Evolutionary conservation across 2,113 vertebrate genomes (phyloP).

Genomic region (Hiodon tergisus): DNA sequence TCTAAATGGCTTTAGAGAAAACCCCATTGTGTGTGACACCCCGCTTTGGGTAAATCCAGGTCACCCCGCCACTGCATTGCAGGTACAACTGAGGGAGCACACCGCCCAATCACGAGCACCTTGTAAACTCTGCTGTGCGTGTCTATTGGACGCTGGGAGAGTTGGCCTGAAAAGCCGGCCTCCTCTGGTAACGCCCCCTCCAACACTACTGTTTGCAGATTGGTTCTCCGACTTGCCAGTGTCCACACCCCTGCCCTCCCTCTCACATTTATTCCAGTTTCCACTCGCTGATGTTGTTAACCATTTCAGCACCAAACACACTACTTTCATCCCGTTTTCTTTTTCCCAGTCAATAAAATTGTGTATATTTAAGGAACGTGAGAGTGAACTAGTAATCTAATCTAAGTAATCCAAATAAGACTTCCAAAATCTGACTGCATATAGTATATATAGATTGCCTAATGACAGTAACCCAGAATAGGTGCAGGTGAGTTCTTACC

Average conservation of each 20-base stretch:
- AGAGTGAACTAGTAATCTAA: background rate
- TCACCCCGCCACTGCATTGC: conserved; percentile 31
- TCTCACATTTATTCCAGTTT: conserved; percentile 28
- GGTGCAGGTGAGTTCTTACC: too few species aligned
- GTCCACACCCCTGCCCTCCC: conserved; percentile 7
- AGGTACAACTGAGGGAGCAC: conserved; percentile 22
- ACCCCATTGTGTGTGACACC: background rate
- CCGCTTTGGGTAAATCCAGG: conserved; percentile 35
- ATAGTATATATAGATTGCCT: too few species aligned
- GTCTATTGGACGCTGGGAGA: conserved; percentile 6
- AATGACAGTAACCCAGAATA: too few species aligned
- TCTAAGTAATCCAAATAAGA: too few species aligned
- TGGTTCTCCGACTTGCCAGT: background rate
- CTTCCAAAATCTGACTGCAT: too few species aligned
- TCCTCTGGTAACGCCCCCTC: background rate
- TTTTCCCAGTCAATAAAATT: conserved; percentile 1
- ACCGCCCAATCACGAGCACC: conserved; percentile 11
- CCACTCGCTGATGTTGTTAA: conserved; percentile 23
- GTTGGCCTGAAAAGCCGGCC: background rate
- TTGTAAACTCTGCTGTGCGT: background rate
- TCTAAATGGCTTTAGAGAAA: background rate
- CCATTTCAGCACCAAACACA: conserved; percentile 17
- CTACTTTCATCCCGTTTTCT: background rate
- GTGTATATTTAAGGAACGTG: background rate
- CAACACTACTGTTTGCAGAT: background rate